These are phyloP conservation scores for Serranus cabrilla DNA, from an alignment of 2,797 vertebrate genomes.

Conservation along the genomic window DNA sequence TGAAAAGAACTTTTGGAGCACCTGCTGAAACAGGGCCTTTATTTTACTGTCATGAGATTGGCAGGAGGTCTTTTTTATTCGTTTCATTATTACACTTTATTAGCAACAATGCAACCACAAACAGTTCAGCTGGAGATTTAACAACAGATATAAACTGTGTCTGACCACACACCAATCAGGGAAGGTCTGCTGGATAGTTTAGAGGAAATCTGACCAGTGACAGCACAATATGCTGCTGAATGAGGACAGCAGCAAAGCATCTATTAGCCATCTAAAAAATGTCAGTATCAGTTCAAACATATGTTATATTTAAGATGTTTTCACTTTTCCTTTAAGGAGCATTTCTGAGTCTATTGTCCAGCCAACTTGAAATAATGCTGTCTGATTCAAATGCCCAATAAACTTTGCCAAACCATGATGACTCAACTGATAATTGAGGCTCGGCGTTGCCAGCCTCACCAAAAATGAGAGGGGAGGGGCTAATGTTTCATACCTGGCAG, in stretches of 20 bases:
- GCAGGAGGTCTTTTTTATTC: too few relatives aligned
- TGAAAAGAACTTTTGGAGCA: neutral
- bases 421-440: neutral
- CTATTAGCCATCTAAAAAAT: too few relatives aligned
- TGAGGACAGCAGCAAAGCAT: too few relatives aligned
- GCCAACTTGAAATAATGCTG: neutral
- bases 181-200: neutral
- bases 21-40: neutral
- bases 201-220: neutral
- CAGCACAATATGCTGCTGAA: neutral
- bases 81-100: too few relatives aligned
- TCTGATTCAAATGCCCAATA: neutral
- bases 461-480: neutral
- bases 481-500: constrained; percentile 87
- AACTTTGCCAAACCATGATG: constrained; percentile 3
- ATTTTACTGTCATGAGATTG: too few relatives aligned
- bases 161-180: neutral
- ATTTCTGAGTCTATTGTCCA: neutral
- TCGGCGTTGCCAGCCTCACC: neutral
- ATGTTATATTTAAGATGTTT: too few relatives aligned
- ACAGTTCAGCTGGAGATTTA: too few relatives aligned
- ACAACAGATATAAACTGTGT: neutral
- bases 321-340: too few relatives aligned
- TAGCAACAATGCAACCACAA: too few relatives aligned
- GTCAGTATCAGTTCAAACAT: too few relatives aligned